A percentile compares a stretch with the other conserved stretches of the same genome.
Conservation (phyloP, 2,113 vertebrate species). For the Sylvia atricapilla region DNA sequence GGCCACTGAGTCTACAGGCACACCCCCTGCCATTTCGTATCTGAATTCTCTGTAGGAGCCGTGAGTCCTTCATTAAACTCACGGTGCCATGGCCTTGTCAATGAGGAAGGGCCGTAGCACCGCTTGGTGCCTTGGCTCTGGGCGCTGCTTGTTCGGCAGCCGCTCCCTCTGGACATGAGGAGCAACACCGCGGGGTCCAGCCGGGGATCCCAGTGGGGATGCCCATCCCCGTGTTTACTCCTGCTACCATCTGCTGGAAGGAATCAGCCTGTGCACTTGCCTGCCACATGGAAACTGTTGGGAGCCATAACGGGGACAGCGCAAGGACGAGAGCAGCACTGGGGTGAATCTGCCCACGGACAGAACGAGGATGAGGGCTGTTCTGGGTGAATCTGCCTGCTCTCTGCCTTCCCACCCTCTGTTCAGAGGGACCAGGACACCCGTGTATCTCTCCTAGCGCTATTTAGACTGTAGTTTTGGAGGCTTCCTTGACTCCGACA, state of each 20-base stretch:
- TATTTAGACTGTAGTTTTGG: background rate
- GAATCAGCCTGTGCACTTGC: conserved; percentile 10
- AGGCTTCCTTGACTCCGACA: background rate
- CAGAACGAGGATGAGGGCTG: background rate
- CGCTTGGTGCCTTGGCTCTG: background rate
- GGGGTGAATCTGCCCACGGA: background rate
- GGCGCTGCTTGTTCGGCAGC: background rate
- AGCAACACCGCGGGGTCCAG: rapidly evolving
- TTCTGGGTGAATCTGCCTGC: rapidly evolving
- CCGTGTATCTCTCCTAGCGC: background rate
- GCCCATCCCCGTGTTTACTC: background rate
- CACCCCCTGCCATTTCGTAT: background rate
- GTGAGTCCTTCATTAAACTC: background rate
- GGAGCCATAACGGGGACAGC: background rate
- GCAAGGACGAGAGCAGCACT: rapidly evolving
- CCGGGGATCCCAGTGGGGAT: background rate
- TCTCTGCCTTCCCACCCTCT: background rate
- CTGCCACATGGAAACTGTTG: background rate
- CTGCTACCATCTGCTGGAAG: conserved; percentile 64
- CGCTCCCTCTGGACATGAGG: background rate
- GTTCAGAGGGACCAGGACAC: rapidly evolving
- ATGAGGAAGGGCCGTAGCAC: background rate
- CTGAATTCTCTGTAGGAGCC: background rate
- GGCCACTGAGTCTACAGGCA: rapidly evolving
- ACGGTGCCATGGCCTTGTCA: background rate